These are phyloP conservation scores for Turritopsis rubra DNA, from an alignment of 30 jellyfish, hydroid and myxozoan species.

Conservation along the genomic window DNA sequence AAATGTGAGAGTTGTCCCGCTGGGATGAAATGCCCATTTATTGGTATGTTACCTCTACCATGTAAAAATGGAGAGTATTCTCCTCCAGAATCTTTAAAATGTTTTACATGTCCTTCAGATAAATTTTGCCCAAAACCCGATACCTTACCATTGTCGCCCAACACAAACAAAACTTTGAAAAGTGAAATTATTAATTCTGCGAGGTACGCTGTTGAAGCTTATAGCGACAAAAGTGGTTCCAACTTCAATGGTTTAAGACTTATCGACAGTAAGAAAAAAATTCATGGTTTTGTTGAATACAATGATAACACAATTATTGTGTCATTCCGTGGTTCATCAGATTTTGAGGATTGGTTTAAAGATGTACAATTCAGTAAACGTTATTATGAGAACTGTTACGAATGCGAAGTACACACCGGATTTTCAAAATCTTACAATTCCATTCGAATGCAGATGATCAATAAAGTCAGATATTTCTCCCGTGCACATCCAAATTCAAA, in stretches of 20 bases:
- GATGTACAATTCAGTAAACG: neutral
- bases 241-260: neutral
- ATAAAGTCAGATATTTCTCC: neutral
- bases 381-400: neutral
- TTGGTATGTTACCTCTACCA: no score
- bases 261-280: neutral
- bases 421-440: neutral
- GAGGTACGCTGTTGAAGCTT: neutral
- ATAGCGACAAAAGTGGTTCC: neutral
- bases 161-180: neutral
- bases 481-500: neutral
- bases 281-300: neutral
- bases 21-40: no score
- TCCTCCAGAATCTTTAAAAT: no score
- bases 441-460: neutral
- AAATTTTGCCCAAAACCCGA: neutral
- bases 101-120: no score
- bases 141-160: neutral
- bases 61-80: no score
- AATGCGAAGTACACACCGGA: neutral
- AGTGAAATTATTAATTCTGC: neutral
- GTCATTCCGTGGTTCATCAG: neutral
- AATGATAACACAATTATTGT: neutral
- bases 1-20: no score
- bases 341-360: neutral